Evolutionary conservation across 1,140 invertebrate species (phyloP), one percentile per base, ranked within the genome.

Genomic region (Venturia canescens): DNA sequence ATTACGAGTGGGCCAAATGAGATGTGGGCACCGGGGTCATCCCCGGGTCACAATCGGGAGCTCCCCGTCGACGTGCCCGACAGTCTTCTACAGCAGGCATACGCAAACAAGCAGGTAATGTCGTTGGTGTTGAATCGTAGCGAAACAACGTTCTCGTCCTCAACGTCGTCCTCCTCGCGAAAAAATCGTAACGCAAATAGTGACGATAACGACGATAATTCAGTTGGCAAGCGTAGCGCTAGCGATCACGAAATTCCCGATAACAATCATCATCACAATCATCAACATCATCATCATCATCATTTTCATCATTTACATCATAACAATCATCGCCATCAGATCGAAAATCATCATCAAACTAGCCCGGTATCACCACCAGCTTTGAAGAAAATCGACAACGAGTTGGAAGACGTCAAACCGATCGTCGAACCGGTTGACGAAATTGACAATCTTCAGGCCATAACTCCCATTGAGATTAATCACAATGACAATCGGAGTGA

Each of bases 61-160:
- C 98, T 99, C 97, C 97, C 98, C 87, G 98, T 99, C 88, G 98
- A 99, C 92, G 98, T 98, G 82, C 98, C 98, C 87, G 98, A 98
- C 88, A 96, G 95, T 87, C 99, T 99, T 93, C 95, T 98, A 94
- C 84, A 94, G 95, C 90, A 97, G 96, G 92, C 99, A 97, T 93
- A 98, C 95, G 81, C 97, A 96, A 83, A 98, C 97, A 84, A 94
- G 97, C 75, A 77, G 75, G 75, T 77, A 77, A 77, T 77, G 89
- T 99, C 98, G 81, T 81, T 76, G 78, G 60, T 67, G 76, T 78
- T 66, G 76, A 81, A 48, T 57, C 82, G 76, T 66, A 77, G 34
- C 82, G 79, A 91, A 84, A 80, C 79, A 82, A 96, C 96, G 74
- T 96, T 96, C 34, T 96, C 95, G 21, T 94, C 95, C 84, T 94